These are phyloP conservation scores for Hippocampus zosterae DNA, from an alignment of 2,113 vertebrate genomes.

Conservation along the genomic window DNA sequence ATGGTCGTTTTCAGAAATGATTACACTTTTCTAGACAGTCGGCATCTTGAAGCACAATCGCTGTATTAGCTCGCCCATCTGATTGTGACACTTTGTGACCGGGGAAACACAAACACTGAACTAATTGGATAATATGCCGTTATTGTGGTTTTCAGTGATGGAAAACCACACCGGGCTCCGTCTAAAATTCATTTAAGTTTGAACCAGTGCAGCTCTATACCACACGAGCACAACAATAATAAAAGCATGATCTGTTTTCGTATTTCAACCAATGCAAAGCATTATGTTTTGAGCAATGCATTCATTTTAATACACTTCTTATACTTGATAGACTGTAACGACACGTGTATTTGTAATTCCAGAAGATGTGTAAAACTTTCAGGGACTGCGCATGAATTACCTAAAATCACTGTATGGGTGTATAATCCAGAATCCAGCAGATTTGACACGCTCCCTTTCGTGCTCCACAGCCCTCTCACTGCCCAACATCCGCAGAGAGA, in stretches of 20 bases:
- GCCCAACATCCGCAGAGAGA: slow-evolving; percentile 97
- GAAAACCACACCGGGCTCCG: background rate
- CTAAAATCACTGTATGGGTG: slow-evolving; percentile 99
- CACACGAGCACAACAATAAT: background rate
- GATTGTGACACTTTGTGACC: background rate
- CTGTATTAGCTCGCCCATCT: slow-evolving; percentile 12
- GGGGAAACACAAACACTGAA: slow-evolving; percentile 23
- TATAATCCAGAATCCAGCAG: slow-evolving; percentile 98
- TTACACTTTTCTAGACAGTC: slow-evolving; percentile 19
- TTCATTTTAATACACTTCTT: background rate
- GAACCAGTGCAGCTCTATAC: background rate
- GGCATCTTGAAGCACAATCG: slow-evolving; percentile 19
- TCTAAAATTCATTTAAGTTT: background rate
- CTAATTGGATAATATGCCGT: background rate
- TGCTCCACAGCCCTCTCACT: slow-evolving; percentile 97
- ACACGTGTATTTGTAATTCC: background rate
- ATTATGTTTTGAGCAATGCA: background rate
- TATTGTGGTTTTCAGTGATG: background rate
- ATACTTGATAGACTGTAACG: no score
- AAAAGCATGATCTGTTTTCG: background rate
- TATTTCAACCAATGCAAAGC: background rate
- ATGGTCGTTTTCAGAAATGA: slow-evolving; percentile 11
- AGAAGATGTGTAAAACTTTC: background rate
- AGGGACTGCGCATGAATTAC: slow-evolving; percentile 60
- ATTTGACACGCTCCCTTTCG: slow-evolving; percentile 94